Conservation (phyloP, 2,888 invertebrate species). For the Dexiosoma caninum region DNA sequence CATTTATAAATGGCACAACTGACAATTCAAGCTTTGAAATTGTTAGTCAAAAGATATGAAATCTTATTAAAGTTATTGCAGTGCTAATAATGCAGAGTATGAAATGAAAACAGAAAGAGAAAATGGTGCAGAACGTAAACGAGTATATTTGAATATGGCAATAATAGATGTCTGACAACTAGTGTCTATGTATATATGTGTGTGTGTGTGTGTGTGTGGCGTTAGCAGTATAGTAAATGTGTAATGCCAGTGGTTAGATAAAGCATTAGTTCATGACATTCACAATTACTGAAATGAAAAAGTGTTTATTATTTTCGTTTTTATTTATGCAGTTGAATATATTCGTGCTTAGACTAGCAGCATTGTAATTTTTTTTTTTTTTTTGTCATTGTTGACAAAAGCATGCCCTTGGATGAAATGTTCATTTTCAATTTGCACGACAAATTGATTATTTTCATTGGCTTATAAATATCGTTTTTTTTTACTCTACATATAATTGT, state of each 20-base stretch:
- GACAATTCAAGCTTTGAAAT: too few species aligned
- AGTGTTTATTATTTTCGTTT: not conserved
- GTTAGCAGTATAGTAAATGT: not conserved
- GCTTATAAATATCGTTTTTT: constrained; percentile 29
- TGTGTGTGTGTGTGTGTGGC: too few species aligned
- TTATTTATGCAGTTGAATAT: not conserved
- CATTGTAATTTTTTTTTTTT: not conserved
- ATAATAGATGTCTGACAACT: not conserved
- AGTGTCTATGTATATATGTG: not conserved
- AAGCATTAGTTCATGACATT: not conserved
- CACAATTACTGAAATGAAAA: not conserved
- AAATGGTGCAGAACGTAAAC: too few species aligned
- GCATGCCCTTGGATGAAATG: constrained; percentile 45
- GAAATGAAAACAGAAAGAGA: too few species aligned
- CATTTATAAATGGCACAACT: too few species aligned
- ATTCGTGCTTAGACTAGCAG: not conserved
- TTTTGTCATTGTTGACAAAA: constrained; percentile 20
- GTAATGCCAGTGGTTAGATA: not conserved
- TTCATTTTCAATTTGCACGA: constrained; percentile 62
- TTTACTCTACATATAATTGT: too few species aligned
- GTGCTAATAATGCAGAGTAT: too few species aligned
- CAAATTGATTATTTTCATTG: constrained; percentile 63
- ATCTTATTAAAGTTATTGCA: too few species aligned
- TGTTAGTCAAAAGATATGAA: too few species aligned
- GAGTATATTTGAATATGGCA: not conserved